These are phyloP conservation scores for Tautogolabrus adspersus DNA, from an alignment of 2,113 vertebrate species.

Conservation along the genomic window DNA sequence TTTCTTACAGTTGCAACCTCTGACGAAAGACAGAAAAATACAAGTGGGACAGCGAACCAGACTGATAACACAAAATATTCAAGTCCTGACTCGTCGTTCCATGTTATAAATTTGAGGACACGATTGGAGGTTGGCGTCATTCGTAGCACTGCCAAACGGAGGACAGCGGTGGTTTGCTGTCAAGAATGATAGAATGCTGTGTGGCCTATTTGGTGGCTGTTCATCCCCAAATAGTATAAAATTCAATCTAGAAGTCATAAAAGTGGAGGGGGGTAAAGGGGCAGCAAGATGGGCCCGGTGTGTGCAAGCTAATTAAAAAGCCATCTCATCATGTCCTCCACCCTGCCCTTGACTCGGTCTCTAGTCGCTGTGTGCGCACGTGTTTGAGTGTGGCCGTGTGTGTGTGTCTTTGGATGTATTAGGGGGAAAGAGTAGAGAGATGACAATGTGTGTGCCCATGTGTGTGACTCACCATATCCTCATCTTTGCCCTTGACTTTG, in stretches of 20 bases:
- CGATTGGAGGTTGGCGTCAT: conserved; percentile 50
- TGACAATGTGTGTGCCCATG: neutral
- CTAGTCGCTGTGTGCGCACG: conserved; percentile 69
- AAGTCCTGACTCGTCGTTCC: conserved; percentile 10
- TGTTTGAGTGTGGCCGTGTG: conserved; percentile 31
- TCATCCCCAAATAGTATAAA: conserved; percentile 82
- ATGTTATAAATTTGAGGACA: conserved; percentile 43
- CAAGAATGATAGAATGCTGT: conserved; percentile 75
- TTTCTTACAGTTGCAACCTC: neutral
- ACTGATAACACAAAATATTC: conserved; percentile 47
- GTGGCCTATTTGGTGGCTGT: conserved; percentile 72
- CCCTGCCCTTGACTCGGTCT: conserved; percentile 89
- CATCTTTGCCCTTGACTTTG: conserved; percentile 94
- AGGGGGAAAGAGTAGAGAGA: conserved; percentile 26
- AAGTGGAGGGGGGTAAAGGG: conserved; percentile 69
- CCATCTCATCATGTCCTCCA: conserved; percentile 92
- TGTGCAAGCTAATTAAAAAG: conserved; percentile 83
- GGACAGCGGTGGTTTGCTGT: conserved; percentile 69
- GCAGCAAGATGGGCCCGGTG: conserved; percentile 70
- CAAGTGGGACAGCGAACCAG: conserved; percentile 1
- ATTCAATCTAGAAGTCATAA: conserved; percentile 81
- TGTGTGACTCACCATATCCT: conserved; percentile 91
- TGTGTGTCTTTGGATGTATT: conserved; percentile 21
- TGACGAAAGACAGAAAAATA: neutral
- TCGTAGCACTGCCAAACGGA: conserved; percentile 48